These are phyloP conservation scores for Tylochromis polylepis DNA, from an alignment of 2,113 vertebrate genomes.

Conservation along the genomic window DNA sequence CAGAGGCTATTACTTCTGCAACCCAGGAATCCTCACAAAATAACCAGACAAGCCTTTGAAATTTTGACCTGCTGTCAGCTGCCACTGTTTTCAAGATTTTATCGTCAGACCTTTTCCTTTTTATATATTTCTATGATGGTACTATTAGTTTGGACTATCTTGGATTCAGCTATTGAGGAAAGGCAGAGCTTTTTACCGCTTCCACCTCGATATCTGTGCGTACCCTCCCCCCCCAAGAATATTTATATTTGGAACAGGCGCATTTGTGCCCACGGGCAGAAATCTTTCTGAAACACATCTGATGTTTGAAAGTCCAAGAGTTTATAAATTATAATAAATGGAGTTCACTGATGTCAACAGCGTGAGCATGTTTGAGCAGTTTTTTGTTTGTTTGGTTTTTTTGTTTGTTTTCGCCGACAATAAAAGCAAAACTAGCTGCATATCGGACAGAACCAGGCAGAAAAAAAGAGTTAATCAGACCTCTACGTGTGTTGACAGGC, in stretches of 20 bases:
- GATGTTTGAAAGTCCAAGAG: neutral
- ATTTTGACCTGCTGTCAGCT: neutral
- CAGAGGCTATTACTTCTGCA: neutral
- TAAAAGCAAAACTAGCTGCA: neutral
- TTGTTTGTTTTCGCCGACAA: neutral
- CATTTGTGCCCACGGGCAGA: neutral
- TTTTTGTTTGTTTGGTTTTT: neutral
- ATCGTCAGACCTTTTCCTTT: neutral
- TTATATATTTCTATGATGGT: neutral
- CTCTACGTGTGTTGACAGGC: neutral
- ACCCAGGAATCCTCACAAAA: neutral
- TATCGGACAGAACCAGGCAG: neutral
- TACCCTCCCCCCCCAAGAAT: rapidly evolving
- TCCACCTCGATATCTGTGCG: neutral
- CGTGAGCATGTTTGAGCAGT: neutral
- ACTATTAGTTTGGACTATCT: neutral
- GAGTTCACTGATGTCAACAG: neutral
- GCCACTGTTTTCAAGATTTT: neutral
- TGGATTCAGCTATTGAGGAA: neutral
- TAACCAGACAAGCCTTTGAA: neutral
- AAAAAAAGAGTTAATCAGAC: neutral
- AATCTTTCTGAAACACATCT: neutral
- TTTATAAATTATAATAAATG: neutral
- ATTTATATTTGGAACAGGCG: neutral
- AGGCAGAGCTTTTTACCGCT: neutral